phyloP scores from a whole-genome alignment of 2,113 vertebrate species.

The Microtus ochrogaster region DNA sequence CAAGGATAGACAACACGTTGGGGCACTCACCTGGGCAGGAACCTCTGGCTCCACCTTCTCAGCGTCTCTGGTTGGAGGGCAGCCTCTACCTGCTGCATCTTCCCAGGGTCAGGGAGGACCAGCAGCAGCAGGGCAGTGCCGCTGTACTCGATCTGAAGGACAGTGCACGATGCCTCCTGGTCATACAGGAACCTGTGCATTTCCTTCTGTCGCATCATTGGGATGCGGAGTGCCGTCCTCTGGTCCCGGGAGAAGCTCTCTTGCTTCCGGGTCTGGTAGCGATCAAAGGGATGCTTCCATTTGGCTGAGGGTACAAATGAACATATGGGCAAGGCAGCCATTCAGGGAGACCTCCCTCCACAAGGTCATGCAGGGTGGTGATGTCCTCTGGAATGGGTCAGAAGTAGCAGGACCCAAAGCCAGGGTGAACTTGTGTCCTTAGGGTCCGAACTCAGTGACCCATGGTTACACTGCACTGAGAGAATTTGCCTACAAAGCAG shows the following conservation, averaged over 20 bases:
- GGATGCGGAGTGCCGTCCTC: slow-evolving; percentile 60
- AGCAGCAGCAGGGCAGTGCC: slow-evolving; percentile 88
- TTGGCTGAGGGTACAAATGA: slow-evolving; percentile 80
- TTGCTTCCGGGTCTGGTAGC: slow-evolving; percentile 75
- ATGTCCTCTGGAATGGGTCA: background rate
- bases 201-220: slow-evolving; percentile 86
- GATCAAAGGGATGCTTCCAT: slow-evolving; percentile 86
- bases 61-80: slow-evolving; percentile 72
- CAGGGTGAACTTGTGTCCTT: background rate
- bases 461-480: background rate
- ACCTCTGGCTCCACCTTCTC: slow-evolving; percentile 52
- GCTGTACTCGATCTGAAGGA: slow-evolving; percentile 89
- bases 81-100: slow-evolving; percentile 85
- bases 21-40: slow-evolving; percentile 62
- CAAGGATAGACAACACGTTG: too few relatives aligned
- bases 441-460: too few relatives aligned
- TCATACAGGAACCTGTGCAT: slow-evolving; percentile 87
- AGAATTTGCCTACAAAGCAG: background rate
- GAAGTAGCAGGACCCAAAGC: background rate
- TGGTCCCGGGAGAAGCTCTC: slow-evolving; percentile 78
- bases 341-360: rapidly evolving
- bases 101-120: slow-evolving; percentile 87
- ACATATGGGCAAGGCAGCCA: background rate
- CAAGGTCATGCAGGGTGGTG: background rate
- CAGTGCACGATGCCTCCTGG: slow-evolving; percentile 82